phyloP scores from a whole-genome alignment of 2,888 invertebrate species.

The Phanerotoma sp. region DNA sequence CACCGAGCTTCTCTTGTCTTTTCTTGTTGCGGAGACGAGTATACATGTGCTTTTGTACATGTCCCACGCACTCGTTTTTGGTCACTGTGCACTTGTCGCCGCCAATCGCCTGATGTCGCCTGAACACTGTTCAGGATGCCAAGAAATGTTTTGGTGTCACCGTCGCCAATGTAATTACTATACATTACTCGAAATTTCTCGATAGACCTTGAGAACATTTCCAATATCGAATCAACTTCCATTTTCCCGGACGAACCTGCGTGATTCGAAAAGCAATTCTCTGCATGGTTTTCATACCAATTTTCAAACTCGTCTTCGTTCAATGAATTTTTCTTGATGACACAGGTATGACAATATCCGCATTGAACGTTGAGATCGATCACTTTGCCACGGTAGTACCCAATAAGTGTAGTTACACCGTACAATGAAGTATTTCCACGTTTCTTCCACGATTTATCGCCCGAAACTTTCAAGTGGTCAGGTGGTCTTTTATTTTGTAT shows the following conservation, averaged over 20 bases:
- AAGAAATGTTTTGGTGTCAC: slow-evolving; percentile 32
- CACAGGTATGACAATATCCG: slow-evolving; percentile 31
- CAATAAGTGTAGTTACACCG: slow-evolving; percentile 35
- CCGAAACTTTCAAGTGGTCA: slow-evolving; percentile 35
- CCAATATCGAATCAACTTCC: slow-evolving; percentile 32
- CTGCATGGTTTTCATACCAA: slow-evolving; percentile 33
- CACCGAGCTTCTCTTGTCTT: slow-evolving; percentile 23
- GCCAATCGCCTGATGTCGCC: no score
- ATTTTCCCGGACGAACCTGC: slow-evolving; percentile 34
- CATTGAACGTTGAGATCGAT: slow-evolving; percentile 34
- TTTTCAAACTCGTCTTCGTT: slow-evolving; percentile 25
- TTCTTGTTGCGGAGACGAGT: slow-evolving; percentile 16
- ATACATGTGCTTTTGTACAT: not conserved
- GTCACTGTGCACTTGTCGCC: slow-evolving; percentile 20
- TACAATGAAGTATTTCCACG: slow-evolving; percentile 35
- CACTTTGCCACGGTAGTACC: slow-evolving; percentile 32
- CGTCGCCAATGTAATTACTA: slow-evolving; percentile 34
- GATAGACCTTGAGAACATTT: slow-evolving; percentile 33
- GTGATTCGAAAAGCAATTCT: slow-evolving; percentile 30
- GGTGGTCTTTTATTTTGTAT: slow-evolving; percentile 28
- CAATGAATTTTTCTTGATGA: slow-evolving; percentile 25
- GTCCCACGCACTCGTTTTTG: slow-evolving; percentile 4
- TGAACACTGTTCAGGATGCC: slow-evolving; percentile 19
- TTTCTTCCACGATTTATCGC: slow-evolving; percentile 39
- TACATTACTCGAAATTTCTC: slow-evolving; percentile 31